A percentile compares a stretch with the other conserved stretches of the same genome.
Evolutionary conservation across 2,797 vertebrate species (phyloP).

Genomic region (Parotocinclus haroldoi): DNA sequence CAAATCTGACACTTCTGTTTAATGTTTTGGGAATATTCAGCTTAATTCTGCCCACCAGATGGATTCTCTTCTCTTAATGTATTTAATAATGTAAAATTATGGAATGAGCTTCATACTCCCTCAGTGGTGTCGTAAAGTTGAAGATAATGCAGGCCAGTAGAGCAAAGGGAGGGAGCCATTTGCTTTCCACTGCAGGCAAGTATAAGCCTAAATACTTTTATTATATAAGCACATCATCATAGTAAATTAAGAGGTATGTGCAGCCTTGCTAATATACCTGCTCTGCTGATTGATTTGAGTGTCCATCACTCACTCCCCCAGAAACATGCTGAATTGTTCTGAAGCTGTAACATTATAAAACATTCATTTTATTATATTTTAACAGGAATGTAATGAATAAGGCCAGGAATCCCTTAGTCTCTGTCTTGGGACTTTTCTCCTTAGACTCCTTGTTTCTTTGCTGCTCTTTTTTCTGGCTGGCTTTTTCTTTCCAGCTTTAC

Average conservation of each 20-base stretch:
- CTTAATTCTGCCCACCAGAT: too few relatives aligned
- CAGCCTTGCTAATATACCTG: not conserved
- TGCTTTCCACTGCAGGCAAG: conserved; percentile 26
- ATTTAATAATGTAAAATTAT: conserved; percentile 44
- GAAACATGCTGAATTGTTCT: conserved; percentile 44
- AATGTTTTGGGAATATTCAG: too few relatives aligned
- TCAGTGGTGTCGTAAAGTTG: conserved; percentile 42
- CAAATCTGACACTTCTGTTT: conserved; percentile 8
- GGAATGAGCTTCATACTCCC: conserved; percentile 51
- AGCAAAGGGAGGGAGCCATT: conserved; percentile 41
- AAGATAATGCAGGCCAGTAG: conserved; percentile 52
- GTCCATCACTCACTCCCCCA: conserved; percentile 25
- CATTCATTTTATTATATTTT: conserved; percentile 37
- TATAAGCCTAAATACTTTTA: conserved; percentile 46
- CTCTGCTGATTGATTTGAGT: conserved; percentile 18
- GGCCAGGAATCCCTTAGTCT: conserved; percentile 4
- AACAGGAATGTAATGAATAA: conserved; percentile 15
- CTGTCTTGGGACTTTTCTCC: not conserved
- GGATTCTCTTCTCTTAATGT: too few relatives aligned
- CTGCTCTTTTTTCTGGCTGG: not conserved
- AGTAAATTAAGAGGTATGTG: conserved; percentile 3
- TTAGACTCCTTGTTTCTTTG: not conserved
- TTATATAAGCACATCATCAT: conserved; percentile 6
- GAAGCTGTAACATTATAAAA: conserved; percentile 43
- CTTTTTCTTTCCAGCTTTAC: too few relatives aligned